These are phyloP conservation scores for Protobothrops mucrosquamatus DNA, from an alignment of 2,113 vertebrate genomes.

Conservation along the genomic window DNA sequence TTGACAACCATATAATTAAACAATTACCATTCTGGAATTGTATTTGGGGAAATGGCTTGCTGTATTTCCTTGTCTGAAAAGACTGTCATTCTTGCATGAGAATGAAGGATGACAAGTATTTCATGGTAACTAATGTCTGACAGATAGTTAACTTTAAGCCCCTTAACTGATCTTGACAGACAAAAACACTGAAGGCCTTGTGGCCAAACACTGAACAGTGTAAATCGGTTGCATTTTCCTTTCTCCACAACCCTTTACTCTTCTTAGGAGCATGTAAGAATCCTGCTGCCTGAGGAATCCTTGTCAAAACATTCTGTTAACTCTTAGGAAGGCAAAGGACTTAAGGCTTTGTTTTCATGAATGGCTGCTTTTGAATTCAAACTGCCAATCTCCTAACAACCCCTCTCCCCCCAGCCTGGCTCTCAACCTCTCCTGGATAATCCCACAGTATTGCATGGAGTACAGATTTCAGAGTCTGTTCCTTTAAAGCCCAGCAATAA, in stretches of 20 bases:
- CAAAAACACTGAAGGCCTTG: background rate
- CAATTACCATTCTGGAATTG: background rate
- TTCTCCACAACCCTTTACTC: background rate
- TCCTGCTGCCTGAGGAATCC: background rate
- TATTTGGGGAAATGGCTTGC: background rate
- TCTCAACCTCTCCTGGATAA: background rate
- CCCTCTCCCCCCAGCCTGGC: background rate
- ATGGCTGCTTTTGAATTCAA: background rate
- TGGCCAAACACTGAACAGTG: background rate
- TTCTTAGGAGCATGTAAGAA: background rate
- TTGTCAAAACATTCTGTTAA: constrained; percentile 5
- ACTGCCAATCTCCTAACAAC: background rate
- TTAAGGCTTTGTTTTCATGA: background rate
- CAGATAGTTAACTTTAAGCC: background rate
- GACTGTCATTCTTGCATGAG: background rate
- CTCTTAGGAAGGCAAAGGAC: constrained; percentile 4
- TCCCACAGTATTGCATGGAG: background rate
- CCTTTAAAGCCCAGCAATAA: background rate
- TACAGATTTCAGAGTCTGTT: background rate
- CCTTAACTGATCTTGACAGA: background rate
- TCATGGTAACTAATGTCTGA: constrained; percentile 2
- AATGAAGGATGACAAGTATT: constrained; percentile 8
- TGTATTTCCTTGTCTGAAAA: background rate
- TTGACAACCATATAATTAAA: constrained; percentile 25
- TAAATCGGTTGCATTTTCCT: constrained; percentile 6